These are phyloP conservation scores for Disparrhopalites patrizii DNA, from an alignment of 2,888 invertebrate genomes.

Conservation along the genomic window DNA sequence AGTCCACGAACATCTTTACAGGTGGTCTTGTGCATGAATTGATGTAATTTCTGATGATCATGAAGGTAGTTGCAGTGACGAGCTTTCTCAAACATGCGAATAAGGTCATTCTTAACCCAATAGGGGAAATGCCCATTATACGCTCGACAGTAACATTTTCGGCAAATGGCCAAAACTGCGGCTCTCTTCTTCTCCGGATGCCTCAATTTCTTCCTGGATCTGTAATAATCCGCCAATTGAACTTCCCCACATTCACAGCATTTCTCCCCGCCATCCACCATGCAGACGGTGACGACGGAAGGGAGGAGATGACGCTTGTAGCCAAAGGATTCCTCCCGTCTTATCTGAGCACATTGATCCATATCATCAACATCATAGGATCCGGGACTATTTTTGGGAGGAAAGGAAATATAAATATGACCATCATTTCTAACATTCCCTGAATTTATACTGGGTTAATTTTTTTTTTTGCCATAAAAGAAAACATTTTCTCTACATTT, in stretches of 20 bases:
- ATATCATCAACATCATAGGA: background rate
- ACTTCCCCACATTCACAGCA: constrained; percentile 30
- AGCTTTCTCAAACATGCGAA: constrained; percentile 23
- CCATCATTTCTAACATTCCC: too few relatives aligned
- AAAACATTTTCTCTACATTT: too few relatives aligned
- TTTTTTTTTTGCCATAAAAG: too few relatives aligned
- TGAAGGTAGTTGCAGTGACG: constrained; percentile 31
- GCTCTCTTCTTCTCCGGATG: constrained; percentile 11
- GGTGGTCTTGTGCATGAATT: constrained; percentile 24
- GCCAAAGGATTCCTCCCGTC: constrained; percentile 24
- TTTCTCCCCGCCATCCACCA: constrained; percentile 22
- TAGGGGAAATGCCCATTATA: constrained; percentile 20
- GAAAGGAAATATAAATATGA: background rate
- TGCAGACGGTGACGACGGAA: constrained; percentile 25
- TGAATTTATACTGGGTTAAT: too few relatives aligned
- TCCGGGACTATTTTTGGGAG: constrained; percentile 12
- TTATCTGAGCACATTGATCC: constrained; percentile 7
- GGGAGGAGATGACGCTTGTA: constrained; percentile 12
- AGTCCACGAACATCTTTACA: constrained; percentile 18
- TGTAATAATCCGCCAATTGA: constrained; percentile 31
- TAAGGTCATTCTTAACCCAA: constrained; percentile 9
- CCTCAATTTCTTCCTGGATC: constrained; percentile 14
- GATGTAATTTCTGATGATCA: constrained; percentile 26
- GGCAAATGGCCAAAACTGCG: constrained; percentile 16
- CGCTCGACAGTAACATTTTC: constrained; percentile 31